These are phyloP conservation scores for Antedon mediterranea DNA, from an alignment of 53 echinoderm and acorn worm species.

Conservation along the genomic window DNA sequence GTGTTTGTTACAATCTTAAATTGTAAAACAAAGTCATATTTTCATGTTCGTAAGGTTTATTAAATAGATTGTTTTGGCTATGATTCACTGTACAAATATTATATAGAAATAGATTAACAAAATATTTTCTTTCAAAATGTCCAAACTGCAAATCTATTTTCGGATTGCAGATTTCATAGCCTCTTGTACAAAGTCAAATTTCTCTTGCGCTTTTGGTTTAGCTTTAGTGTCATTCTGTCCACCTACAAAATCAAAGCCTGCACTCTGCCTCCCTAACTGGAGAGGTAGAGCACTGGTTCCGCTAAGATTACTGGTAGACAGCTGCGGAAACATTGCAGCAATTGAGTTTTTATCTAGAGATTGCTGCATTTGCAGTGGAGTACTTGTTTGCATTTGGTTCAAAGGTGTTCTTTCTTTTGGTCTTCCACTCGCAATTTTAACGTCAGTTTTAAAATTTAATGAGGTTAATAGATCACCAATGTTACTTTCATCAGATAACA, in stretches of 20 bases:
- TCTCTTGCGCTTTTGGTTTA: conserved; percentile 16
- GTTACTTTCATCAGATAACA: not conserved
- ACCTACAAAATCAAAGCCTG: conserved; percentile 44
- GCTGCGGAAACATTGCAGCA: conserved; percentile 50
- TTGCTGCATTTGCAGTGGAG: not conserved
- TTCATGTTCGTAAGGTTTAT: no score
- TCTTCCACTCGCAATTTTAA: not conserved
- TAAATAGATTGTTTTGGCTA: no score
- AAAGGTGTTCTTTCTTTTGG: not conserved
- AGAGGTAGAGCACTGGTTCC: conserved; percentile 41
- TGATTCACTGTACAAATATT: no score
- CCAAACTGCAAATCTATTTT: not conserved
- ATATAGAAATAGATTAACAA: no score
- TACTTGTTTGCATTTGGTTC: not conserved
- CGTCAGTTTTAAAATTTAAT: not conserved
- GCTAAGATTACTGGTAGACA: conserved; percentile 42
- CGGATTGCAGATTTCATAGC: conserved; percentile 34
- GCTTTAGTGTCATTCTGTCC: conserved; percentile 15
- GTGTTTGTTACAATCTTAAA: no score
- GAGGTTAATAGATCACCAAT: not conserved
- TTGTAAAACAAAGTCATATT: no score
- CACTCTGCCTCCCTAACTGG: conserved; percentile 22
- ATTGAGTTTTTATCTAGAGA: not conserved
- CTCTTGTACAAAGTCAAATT: conserved; percentile 76
- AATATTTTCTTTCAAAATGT: no score